Base-by-base conservation (phyloP, 2,888 invertebrate genomes). In the Napeogenes sylphis region DNA sequence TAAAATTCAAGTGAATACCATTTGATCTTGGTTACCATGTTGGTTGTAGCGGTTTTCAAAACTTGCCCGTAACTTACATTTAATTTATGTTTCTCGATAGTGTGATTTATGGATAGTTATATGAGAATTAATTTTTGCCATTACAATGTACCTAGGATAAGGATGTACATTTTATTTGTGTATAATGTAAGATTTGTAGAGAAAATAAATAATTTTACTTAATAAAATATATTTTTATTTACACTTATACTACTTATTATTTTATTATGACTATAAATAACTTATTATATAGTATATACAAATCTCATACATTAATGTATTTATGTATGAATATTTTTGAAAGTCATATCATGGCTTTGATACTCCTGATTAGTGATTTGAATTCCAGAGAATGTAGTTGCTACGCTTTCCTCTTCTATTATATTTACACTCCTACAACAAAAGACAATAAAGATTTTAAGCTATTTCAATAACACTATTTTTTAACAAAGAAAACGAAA, bases 81-180 rank as follows among this genome's bases (percentile, higher is more conserved):
- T 79, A 83, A 86, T 87, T 87, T 88, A 87, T 86, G 72, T 84
- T 78, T 83, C 70, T 77, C 78, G 70, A 69, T 75, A 76, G 76
- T 82, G 85, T 87, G 84, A 84, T 82, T 75, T 76, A 76, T 73
- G 70, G 69, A 74, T 73, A 70, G 69, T 73, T 71, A 74, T 71
- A 80, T 78, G 82, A 85, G 80, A 83, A 80, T 81, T 82, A 79
- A 77, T 84, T 84, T 51, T 88, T 90, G 90, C 90, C 90, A 90
- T 90, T 89, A 87, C 73, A 79, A 85, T 83, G 85, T 90, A 87
- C 84, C 80, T 90, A 90, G 90, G 72, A 74, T 90, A 90, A 90
- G 90, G 77, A 77, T 90, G 90, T 90, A 89, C 85, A 89, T 89
- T 87, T 83, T 88, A 89, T 84, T 83, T 88, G 83, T 84, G 83